Evolutionary conservation across 2,797 vertebrate genomes (phyloP).

Genomic region (Rhynchotus rufescens): DNA sequence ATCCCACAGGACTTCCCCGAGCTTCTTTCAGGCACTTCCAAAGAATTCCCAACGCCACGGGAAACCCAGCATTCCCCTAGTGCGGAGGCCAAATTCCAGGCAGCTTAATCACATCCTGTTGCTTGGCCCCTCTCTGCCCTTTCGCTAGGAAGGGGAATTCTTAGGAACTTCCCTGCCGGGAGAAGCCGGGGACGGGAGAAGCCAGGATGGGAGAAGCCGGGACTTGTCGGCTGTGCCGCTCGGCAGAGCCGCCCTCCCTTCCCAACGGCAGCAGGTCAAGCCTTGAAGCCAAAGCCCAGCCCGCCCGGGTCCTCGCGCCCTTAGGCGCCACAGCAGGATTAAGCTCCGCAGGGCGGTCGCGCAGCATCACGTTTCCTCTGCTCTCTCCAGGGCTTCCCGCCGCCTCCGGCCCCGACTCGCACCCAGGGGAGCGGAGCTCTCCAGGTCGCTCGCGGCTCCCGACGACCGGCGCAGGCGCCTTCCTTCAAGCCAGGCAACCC

Average conservation of each 20-base stretch:
- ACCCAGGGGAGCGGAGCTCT: background rate
- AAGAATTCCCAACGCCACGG: background rate
- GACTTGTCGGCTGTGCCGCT: too few relatives aligned
- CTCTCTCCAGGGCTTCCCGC: background rate
- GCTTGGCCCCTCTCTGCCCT: slow-evolving; percentile 13
- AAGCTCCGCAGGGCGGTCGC: background rate
- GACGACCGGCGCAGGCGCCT: rapidly evolving
- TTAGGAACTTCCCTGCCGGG: slow-evolving; percentile 7
- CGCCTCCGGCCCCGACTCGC: background rate
- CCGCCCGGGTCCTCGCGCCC: too few relatives aligned
- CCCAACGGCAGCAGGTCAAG: too few relatives aligned
- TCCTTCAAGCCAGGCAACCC: background rate
- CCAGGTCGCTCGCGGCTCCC: background rate
- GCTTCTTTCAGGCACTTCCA: slow-evolving; percentile 4
- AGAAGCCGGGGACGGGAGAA: background rate
- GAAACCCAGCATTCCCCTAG: slow-evolving; percentile 12
- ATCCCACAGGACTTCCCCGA: background rate
- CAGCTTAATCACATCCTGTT: slow-evolving; percentile 60
- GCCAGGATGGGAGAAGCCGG: too few relatives aligned
- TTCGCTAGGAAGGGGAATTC: slow-evolving; percentile 19
- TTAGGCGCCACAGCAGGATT: background rate
- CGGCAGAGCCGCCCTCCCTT: too few relatives aligned
- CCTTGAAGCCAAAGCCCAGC: too few relatives aligned
- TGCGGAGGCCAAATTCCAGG: slow-evolving; percentile 30
- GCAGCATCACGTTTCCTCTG: background rate